Evolutionary conservation across 1,140 invertebrate genomes (phyloP).

Genomic region (Eulimnadia texana): DNA sequence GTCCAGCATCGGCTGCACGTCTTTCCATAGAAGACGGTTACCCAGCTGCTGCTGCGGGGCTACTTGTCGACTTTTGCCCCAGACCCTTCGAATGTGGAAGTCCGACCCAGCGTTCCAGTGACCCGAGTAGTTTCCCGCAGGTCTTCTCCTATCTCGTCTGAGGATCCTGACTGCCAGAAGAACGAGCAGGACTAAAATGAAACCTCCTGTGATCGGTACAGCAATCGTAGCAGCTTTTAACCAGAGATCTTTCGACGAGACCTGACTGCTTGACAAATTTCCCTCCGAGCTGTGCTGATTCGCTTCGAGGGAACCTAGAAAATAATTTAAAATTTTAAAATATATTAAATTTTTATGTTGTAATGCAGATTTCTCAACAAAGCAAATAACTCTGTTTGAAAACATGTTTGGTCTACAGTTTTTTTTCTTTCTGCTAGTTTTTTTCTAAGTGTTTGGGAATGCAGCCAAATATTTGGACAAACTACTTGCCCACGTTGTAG

Average conservation of each 20-base stretch:
- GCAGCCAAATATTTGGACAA: not conserved
- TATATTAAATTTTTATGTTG: too few species aligned
- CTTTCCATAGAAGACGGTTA: not conserved
- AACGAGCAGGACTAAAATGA: constrained; percentile 60
- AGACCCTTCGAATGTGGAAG: not conserved
- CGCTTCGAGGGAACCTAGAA: too few species aligned
- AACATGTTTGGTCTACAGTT: not conserved
- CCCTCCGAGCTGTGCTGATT: too few species aligned
- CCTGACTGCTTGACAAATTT: too few species aligned
- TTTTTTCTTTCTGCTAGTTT: not conserved
- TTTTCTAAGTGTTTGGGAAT: not conserved
- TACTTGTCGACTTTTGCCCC: not conserved
- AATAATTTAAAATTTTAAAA: too few species aligned
- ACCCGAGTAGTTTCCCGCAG: not conserved
- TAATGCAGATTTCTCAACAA: too few species aligned
- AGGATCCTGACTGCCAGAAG: constrained; percentile 59
- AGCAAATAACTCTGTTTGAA: too few species aligned
- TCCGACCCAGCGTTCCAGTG: not conserved
- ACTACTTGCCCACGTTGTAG: not conserved
- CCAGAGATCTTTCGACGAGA: constrained; percentile 43
- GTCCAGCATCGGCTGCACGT: not conserved
- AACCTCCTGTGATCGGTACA: constrained; percentile 62
- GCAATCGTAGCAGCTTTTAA: constrained; percentile 72
- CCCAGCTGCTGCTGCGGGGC: not conserved
- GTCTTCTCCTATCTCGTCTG: constrained; percentile 29